Percentiles rank a stretch among this genome's conserved stretches.
Conservation (phyloP, 2,113 vertebrate species). For the Pungitius pungitius region DNA sequence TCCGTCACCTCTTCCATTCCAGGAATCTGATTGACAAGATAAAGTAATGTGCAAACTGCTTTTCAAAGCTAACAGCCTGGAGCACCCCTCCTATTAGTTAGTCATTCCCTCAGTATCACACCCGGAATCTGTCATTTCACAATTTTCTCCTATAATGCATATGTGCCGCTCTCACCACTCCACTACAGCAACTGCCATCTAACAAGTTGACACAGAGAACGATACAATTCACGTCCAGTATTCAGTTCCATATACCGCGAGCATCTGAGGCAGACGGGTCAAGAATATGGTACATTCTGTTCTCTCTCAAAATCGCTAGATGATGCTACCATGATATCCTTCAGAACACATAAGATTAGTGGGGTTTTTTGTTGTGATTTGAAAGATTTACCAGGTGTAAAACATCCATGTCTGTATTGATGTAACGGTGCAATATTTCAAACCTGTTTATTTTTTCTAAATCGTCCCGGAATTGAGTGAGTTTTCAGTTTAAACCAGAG, state of each 20-base stretch:
- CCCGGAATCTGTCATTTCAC: conserved; percentile 86
- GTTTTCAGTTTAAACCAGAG: not conserved
- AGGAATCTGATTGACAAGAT: conserved; percentile 85
- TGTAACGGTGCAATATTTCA: conserved; percentile 26
- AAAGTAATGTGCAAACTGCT: conserved; percentile 83
- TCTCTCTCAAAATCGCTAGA: conserved; percentile 62
- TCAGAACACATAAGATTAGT: conserved; percentile 27
- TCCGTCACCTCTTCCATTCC: conserved; percentile 82
- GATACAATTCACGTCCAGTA: conserved; percentile 79
- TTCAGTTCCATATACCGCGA: conserved; percentile 75
- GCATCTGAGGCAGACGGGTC: conserved; percentile 76
- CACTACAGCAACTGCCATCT: conserved; percentile 80
- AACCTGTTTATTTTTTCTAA: not conserved
- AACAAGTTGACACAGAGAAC: conserved; percentile 78
- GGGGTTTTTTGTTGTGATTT: conserved; percentile 24
- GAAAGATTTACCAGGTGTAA: conserved; percentile 29
- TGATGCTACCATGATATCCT: conserved; percentile 45
- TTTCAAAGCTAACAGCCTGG: conserved; percentile 83
- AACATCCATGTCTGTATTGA: conserved; percentile 15
- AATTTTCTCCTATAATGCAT: conserved; percentile 85
- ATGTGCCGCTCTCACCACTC: conserved; percentile 83
- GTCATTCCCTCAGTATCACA: conserved; percentile 85
- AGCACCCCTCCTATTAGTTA: conserved; percentile 86
- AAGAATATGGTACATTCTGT: conserved; percentile 80
- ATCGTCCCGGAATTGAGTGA: not conserved